These are phyloP conservation scores for Chelonoidis abingdonii DNA, from an alignment of 2,113 vertebrate genomes.

Conservation along the genomic window DNA sequence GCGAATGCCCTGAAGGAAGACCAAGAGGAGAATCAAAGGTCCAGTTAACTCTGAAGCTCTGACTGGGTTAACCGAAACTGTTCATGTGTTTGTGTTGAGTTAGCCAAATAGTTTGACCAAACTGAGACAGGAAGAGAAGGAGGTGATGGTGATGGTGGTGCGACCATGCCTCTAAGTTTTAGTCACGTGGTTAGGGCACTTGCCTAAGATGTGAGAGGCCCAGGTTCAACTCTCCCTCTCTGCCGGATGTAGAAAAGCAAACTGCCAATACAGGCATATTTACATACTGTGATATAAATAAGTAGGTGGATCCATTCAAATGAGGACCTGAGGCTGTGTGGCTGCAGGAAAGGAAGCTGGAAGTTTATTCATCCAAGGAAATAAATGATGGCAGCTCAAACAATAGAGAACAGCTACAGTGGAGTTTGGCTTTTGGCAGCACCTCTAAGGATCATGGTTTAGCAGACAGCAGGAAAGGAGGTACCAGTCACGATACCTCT, in stretches of 20 bases:
- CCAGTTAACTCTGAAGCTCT: background rate
- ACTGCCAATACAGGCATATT: background rate
- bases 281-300: background rate
- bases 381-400: background rate
- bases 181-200: background rate
- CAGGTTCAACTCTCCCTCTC: background rate
- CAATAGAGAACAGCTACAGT: background rate
- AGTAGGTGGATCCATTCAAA: background rate
- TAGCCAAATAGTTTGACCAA: too few species aligned
- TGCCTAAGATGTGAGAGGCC: background rate
- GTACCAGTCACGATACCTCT: too few species aligned
- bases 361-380: background rate
- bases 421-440: too few species aligned
- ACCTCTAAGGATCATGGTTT: too few species aligned
- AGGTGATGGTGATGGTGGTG: too few species aligned
- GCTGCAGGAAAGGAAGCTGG: background rate
- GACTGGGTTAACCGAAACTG: too few species aligned
- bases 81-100: too few species aligned
- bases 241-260: background rate
- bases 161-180: background rate
- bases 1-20: background rate
- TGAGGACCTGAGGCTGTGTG: background rate
- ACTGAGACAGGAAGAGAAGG: too few species aligned
- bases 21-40: background rate
- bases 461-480: too few species aligned